A percentile compares a stretch with the other conserved stretches of the same genome.
Evolutionary conservation across 2,888 invertebrate species (phyloP).

Genomic region (Eupithecia subumbrata): DNA sequence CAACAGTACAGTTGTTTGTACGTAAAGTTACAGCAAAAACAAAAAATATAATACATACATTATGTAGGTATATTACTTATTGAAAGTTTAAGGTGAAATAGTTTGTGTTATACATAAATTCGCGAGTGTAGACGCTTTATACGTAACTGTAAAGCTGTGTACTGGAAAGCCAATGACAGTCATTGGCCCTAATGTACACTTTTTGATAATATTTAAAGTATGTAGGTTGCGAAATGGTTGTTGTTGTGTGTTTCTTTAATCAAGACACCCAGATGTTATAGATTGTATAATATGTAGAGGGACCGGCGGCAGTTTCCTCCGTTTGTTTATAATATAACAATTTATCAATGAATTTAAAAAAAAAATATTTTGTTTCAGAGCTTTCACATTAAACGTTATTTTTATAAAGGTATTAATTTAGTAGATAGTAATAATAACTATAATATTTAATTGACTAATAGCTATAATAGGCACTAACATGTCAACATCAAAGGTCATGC

Average conservation of each 20-base stretch:
- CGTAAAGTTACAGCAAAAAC: not conserved
- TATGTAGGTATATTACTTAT: no score
- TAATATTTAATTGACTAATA: not conserved
- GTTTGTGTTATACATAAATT: not conserved
- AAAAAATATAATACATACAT: not conserved
- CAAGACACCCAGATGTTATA: not conserved
- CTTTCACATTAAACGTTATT: not conserved
- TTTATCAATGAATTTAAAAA: not conserved
- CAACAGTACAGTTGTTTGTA: not conserved
- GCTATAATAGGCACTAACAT: not conserved
- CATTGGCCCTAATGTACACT: not conserved
- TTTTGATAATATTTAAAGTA: not conserved
- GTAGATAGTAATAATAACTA: no score
- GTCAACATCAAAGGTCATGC: constrained; percentile 31
- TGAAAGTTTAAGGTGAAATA: not conserved
- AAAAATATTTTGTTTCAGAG: no score
- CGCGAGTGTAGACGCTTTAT: not conserved
- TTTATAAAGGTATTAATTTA: not conserved
- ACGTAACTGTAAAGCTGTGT: not conserved
- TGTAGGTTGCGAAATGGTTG: not conserved
- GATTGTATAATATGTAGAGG: not conserved
- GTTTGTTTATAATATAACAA: not conserved
- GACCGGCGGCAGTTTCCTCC: not conserved
- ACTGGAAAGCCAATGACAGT: not conserved
- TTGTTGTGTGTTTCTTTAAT: not conserved